These are phyloP conservation scores for Drosophila bocki DNA, from an alignment of 1,140 invertebrate genomes.

Conservation along the genomic window DNA sequence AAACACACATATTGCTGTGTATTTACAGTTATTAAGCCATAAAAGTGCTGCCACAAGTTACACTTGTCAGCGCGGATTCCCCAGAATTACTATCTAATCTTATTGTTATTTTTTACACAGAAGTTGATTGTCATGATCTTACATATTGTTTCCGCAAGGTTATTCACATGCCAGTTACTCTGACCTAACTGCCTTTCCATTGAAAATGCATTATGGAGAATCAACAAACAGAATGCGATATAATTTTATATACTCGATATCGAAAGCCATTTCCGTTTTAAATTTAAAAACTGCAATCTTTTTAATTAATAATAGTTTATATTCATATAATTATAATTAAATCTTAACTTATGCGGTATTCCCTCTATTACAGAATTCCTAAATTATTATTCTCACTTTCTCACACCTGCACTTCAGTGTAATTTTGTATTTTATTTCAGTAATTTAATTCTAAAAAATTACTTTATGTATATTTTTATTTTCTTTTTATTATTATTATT, in stretches of 20 bases:
- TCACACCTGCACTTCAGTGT: background rate
- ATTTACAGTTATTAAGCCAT: slow-evolving; percentile 22
- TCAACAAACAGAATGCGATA: background rate
- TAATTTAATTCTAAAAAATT: background rate
- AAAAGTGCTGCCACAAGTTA: slow-evolving; percentile 23
- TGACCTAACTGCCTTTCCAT: slow-evolving; percentile 3
- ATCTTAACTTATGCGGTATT: background rate
- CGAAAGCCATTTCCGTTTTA: background rate
- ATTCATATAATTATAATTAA: background rate
- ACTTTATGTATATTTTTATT: background rate
- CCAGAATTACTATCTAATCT: slow-evolving; percentile 21
- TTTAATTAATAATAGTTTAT: background rate
- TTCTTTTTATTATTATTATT: too few relatives aligned
- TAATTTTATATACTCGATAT: background rate
- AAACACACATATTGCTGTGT: slow-evolving; percentile 12
- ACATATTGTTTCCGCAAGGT: slow-evolving; percentile 4
- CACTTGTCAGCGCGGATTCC: slow-evolving; percentile 18
- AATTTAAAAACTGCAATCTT: background rate
- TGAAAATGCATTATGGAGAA: slow-evolving; percentile 6
- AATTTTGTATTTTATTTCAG: background rate
- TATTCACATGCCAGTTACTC: background rate
- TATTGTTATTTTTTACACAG: slow-evolving; percentile 16
- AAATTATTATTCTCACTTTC: background rate
- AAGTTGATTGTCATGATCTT: background rate
- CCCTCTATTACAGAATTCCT: background rate